Evolutionary conservation across 2,888 invertebrate genomes (phyloP).

Genomic region (Lottia scabra): DNA sequence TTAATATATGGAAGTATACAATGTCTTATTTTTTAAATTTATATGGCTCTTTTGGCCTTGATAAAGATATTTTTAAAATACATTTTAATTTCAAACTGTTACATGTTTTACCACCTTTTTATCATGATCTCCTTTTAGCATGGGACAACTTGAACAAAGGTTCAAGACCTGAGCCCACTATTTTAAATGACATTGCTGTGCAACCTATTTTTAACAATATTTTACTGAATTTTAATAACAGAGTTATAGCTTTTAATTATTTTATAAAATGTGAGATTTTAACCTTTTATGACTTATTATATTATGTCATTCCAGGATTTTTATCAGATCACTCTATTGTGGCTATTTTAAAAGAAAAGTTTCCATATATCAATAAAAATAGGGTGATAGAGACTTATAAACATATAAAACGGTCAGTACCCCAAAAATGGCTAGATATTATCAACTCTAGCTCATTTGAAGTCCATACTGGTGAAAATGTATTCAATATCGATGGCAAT

Average conservation of each 20-base stretch:
- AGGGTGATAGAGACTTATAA: background rate
- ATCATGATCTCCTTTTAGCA: no score
- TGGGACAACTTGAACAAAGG: background rate
- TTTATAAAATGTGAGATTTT: background rate
- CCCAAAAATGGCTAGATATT: background rate
- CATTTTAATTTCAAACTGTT: no score
- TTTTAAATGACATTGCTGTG: background rate
- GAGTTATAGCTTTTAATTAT: background rate
- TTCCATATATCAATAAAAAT: background rate
- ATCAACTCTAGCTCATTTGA: background rate
- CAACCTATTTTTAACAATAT: background rate
- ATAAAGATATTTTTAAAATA: no score
- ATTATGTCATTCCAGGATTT: background rate
- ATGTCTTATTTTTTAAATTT: no score
- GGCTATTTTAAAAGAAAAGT: background rate
- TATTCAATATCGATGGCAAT: background rate
- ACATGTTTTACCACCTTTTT: no score
- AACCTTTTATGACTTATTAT: background rate
- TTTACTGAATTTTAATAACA: background rate
- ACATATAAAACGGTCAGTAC: background rate
- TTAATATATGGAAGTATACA: background rate
- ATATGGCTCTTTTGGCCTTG: no score
- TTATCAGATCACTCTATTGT: background rate
- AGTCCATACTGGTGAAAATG: background rate
- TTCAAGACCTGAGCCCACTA: background rate